Evolutionary conservation across 1,140 invertebrate species (phyloP).

Genomic region (Drosophila busckii): DNA sequence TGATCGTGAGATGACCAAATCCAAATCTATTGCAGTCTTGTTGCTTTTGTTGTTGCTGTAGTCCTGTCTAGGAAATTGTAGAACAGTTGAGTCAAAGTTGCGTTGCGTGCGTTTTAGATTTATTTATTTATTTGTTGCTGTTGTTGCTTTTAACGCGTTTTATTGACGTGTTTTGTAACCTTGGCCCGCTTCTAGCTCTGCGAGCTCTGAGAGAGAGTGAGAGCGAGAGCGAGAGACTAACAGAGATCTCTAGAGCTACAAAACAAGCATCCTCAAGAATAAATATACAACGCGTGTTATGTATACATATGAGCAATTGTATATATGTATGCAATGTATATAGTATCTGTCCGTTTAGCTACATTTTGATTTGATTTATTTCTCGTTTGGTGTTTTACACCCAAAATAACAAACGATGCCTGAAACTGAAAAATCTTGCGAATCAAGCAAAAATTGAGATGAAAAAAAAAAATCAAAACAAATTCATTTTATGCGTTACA

Average conservation of each 20-base stretch:
- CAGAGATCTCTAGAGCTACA: conserved; percentile 37
- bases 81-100: conserved; percentile 18
- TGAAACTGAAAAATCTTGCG: conserved; percentile 47
- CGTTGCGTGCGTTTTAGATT: conserved; percentile 21
- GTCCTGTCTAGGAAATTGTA: conserved; percentile 34
- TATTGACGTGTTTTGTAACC: conserved; percentile 77
- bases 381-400: conserved; percentile 75
- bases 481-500: conserved; percentile 47
- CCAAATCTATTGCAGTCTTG: conserved; percentile 14
- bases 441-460: conserved; percentile 68
- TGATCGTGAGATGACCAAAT: conserved; percentile 55
- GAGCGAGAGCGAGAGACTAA: conserved; percentile 16
- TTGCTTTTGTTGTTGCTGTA: conserved; percentile 1
- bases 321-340: conserved; percentile 3
- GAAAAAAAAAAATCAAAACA: too few species aligned
- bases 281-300: conserved; percentile 47
- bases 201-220: conserved; percentile 19
- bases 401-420: conserved; percentile 72
- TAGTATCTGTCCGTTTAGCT: conserved; percentile 21
- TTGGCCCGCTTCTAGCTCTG: conserved; percentile 70
- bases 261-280: conserved; percentile 73
- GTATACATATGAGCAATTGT: conserved; percentile 6
- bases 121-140: conserved; percentile 28
- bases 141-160: conserved; percentile 54
- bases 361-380: conserved; percentile 77